Evolutionary conservation across 2,888 invertebrate genomes (phyloP).

Genomic region (Amaurobius ferox): DNA sequence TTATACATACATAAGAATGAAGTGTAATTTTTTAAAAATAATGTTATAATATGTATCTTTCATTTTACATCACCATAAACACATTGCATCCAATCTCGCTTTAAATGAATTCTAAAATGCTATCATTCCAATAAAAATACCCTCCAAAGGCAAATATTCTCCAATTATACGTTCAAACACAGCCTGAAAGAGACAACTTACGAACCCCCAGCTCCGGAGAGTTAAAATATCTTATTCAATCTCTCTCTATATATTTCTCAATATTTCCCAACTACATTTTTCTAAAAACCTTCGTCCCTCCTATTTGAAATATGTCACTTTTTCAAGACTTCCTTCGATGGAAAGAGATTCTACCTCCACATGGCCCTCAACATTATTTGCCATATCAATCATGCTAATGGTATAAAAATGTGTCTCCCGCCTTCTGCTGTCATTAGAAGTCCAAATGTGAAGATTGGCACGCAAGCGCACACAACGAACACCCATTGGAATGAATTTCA

Average conservation of each 20-base stretch:
- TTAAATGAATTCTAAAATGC: too few relatives aligned
- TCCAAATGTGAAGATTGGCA: conserved; percentile 30
- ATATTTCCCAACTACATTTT: conserved; percentile 37
- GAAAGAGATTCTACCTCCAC: conserved; percentile 19
- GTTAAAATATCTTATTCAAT: neutral
- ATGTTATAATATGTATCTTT: too few relatives aligned
- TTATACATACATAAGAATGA: too few relatives aligned
- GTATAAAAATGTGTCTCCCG: conserved; percentile 65
- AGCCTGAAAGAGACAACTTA: neutral
- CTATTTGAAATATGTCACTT: conserved; percentile 59
- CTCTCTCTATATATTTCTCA: conserved; percentile 39
- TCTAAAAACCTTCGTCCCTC: conserved; percentile 53
- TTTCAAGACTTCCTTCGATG: conserved; percentile 38
- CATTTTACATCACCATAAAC: too few relatives aligned
- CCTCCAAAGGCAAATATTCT: neutral
- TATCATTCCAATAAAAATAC: neutral
- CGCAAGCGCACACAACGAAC: conserved; percentile 2
- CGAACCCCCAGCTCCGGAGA: too few relatives aligned
- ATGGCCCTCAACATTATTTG: conserved; percentile 59
- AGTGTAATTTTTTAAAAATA: too few relatives aligned
- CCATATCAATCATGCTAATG: conserved; percentile 70
- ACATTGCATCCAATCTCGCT: too few relatives aligned
- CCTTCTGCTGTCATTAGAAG: conserved; percentile 59
- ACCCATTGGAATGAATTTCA: conserved; percentile 7
- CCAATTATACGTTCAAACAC: neutral